phyloP scores from a whole-genome alignment of 2,113 vertebrate species.

The Psophia crepitans region DNA sequence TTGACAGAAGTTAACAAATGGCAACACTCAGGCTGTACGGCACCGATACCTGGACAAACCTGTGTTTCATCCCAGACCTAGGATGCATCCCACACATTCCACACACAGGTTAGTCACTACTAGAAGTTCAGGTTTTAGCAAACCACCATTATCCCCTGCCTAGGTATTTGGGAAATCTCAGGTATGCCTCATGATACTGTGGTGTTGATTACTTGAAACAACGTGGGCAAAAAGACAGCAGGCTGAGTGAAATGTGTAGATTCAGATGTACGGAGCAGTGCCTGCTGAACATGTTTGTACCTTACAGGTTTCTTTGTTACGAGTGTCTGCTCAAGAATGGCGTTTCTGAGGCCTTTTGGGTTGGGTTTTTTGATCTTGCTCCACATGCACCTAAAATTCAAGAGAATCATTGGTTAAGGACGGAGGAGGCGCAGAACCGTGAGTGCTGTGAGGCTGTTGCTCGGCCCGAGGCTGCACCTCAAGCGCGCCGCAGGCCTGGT shows the following conservation, averaged over 20 bases:
- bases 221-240: rapidly evolving
- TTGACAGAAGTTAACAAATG: background rate
- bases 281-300: rapidly evolving
- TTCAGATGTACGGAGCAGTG: background rate
- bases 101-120: background rate
- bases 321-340: background rate
- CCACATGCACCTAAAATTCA: background rate
- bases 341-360: background rate
- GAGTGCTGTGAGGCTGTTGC: rapidly evolving
- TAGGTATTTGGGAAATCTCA: background rate
- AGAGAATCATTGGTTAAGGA: background rate
- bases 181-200: background rate
- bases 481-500: too few species aligned
- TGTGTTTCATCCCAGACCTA: background rate
- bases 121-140: background rate
- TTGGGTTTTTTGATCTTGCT: background rate
- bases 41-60: background rate
- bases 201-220: background rate
- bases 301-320: too few species aligned
- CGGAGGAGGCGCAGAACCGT: background rate
- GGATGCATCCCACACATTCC: background rate
- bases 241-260: too few species aligned
- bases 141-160: background rate
- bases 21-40: background rate
- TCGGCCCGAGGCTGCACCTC: too few species aligned